Base-by-base conservation (phyloP, 2,888 invertebrate genomes). In the Mythimna ferrago region DNA sequence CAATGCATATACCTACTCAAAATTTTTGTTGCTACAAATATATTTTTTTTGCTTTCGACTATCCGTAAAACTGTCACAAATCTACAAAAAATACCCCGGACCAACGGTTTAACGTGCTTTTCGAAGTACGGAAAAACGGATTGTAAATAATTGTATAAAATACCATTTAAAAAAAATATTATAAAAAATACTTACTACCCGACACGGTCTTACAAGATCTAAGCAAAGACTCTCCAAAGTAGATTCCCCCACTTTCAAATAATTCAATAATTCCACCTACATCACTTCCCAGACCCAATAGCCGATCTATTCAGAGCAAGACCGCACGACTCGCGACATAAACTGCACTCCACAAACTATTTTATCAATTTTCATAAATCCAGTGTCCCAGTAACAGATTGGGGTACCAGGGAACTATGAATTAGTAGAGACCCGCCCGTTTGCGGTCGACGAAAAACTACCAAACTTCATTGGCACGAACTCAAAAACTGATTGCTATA, bases 391-490 rank as follows among this genome's bases (percentile, higher is more conserved):
- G 77, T 83, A 83, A 83, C 80, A 81, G 74, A 81, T 77, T 82
- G 83, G 76, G 60, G 66, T 77, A 80, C 76, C 73, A 83, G 79
- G 64, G 64, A 78, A 80, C 78, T 78, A 84, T 87, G 84, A 86
- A 84, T 86, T 86, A 86, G 82, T 82, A 78, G 70, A 78, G 78
- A 56, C 16, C 65, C 76, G 71, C 75, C 67, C 72, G 65, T 66
- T 71, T 68, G 85, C 73, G 84, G 87, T 87, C 84, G 84, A 76
- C 86, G 85, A 83, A 83, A 83, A 84, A 87, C 87, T 87, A 81
- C 79, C 75, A 70, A 89, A 90, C 82, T 89, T 90, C 89, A 87
- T 88, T 93, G 92, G 92, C 92, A 87, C 70, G 41, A 77, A 71
- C 71, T 91, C 92, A 91, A 73, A 76, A 65, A 63, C 60, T 82